phyloP scores from a whole-genome alignment of 64 coral and sea anemone genomes.

The Montipora capricornis region DNA sequence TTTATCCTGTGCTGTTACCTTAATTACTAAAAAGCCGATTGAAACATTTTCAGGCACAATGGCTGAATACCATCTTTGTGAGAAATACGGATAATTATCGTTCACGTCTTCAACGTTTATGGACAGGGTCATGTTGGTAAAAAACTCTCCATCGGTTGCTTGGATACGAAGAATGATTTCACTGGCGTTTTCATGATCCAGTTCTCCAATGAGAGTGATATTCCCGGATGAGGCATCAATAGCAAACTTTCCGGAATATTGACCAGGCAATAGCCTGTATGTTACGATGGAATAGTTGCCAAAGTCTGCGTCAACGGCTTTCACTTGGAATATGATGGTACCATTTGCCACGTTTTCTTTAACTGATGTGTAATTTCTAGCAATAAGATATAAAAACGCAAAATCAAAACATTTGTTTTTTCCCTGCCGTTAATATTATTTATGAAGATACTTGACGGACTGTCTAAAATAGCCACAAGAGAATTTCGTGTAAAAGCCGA shows the following conservation, averaged over 20 bases:
- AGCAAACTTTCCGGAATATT: neutral
- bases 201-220: neutral
- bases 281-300: slow-evolving; percentile 13
- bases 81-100: neutral
- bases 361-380: neutral
- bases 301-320: slow-evolving; percentile 23
- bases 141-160: slow-evolving; percentile 42
- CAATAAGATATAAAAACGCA: neutral
- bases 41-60: neutral
- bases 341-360: slow-evolving; percentile 38
- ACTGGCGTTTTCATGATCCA: neutral
- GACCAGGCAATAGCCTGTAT: neutral
- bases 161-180: neutral
- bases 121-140: neutral
- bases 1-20: slow-evolving; percentile 11
- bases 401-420: too few species aligned
- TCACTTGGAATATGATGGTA: slow-evolving; percentile 18
- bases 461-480: too few species aligned
- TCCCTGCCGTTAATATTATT: too few species aligned
- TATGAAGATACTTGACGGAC: too few species aligned
- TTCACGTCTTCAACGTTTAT: slow-evolving; percentile 1
- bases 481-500: too few species aligned
- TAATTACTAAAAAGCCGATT: neutral
- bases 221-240: slow-evolving; percentile 37
- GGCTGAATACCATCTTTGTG: neutral